Base-by-base conservation (phyloP, 2,888 invertebrate species). In the Morpho deidamia region DNA sequence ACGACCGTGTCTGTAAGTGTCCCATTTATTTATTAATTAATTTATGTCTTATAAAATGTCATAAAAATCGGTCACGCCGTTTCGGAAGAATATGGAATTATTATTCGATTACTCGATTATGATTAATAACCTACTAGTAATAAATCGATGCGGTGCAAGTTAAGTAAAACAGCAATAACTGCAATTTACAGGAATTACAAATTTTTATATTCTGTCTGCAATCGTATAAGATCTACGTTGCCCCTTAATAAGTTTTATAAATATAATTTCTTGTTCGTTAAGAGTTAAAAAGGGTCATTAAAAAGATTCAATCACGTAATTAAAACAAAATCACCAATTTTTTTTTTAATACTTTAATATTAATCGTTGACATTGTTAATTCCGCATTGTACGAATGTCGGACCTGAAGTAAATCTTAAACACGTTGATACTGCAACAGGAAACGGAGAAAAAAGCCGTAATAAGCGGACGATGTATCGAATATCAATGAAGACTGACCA, bases 381-480 rank as follows among this genome's bases (percentile, higher is more conserved):
- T 60, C 55, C 48, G 57, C 59, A 59, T 58, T 52, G 54, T 51
- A 46, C 12, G 34, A 51, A 49, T 57, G 44, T 51, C 56, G 53
- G 46, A 52, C 48, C 60, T 60, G 51, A 63, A 64, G 60, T 52
- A 61, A 61, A 63, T 66, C 65, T 62, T 55, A 58, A 60, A 61
- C 61, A 65, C 62, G 57, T 62, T 61, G 57, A 56, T 56, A 53
- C 56, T 55, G 62, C 67, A 55, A 62, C 69, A 67, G 69, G 69
- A 69, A 68, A 66, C 65, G 59, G 61, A 42, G 59, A 66, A 64
- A 67, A 65, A 67, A 67, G 58, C 63, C 55, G 66, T 63, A 67
- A 67, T 68, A 67, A 67, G 64, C 58, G 56, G 60, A 57, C 60
- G 63, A 64, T 58, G 69, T 61, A 64, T 65, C 65, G 70, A 68